Evolutionary conservation across 1,140 invertebrate species (phyloP), one percentile per base, ranked within the genome.

Genomic region (Aricia agestis): DNA sequence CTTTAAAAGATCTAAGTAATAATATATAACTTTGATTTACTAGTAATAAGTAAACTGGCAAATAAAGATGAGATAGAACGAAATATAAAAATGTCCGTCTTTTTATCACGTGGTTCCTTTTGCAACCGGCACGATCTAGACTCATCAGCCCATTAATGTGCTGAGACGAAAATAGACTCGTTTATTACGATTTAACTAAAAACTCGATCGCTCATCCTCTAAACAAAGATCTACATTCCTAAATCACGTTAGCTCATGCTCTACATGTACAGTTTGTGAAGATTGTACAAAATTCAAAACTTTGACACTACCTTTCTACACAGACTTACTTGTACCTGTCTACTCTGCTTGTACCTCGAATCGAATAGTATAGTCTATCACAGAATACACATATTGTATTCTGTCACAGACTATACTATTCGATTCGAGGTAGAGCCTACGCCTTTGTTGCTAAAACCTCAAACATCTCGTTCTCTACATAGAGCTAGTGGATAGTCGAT

Each of bases 401-500:
- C n/a, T n/a, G n/a, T n/a, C n/a, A 25, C 1, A 25, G 25, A 2
- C 25, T 2, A 42, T 1, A 52, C 45, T 52, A 52, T 52, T 1
- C 7, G 36, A 36, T 36, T 36, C 36, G 36, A 36, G 6, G 9
- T 36, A 36, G 36, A 36, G 36, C 2, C 36, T 36, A 36, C 36
- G 36, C 36, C 9, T 9, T 36, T 9, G 36, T 13, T 9, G 45
- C 45, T 52, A 52, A 52, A 52, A 13, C 41, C n/a, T 58, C 57
- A 17, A 25, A 25, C 25, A 59, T 59, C n/a, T 59, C 58, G 15
- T 19, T 59, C n/a, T 59, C 58, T 59, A 15, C 45, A 15, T 15
- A 52, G 45, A 36, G 36, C 36, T 52, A 52, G 45, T 4, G 45
- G 45, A 52, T 52, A 52, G 63, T 57, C 73, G 66, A 71, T 71